phyloP scores from a whole-genome alignment of 2,113 vertebrate genomes.

The Oreochromis tanganicae region DNA sequence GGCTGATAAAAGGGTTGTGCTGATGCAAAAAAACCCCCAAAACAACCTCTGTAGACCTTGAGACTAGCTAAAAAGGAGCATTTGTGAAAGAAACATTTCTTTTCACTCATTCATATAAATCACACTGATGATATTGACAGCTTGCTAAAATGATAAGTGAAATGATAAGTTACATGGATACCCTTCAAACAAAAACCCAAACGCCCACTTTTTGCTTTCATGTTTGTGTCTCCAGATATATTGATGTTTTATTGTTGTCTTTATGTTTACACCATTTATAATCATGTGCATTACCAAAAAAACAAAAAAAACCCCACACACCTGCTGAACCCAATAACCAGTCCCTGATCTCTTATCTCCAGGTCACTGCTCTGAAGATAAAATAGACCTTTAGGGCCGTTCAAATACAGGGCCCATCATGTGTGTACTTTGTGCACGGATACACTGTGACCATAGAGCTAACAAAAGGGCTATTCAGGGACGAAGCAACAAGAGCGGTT shows the following conservation, averaged over 20 bases:
- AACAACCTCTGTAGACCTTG: not conserved
- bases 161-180: not conserved
- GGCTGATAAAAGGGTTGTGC: not conserved
- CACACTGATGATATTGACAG: not conserved
- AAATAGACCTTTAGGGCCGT: constrained; percentile 18
- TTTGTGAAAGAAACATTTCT: not conserved
- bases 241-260: not conserved
- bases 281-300: not conserved
- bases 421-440: constrained; percentile 20
- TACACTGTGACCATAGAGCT: not conserved
- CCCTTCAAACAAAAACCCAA: not conserved
- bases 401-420: constrained; percentile 32
- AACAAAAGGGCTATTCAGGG: constrained; percentile 30
- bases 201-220: not conserved
- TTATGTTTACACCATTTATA: not conserved
- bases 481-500: not conserved
- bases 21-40: not conserved
- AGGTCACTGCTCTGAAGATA: constrained; percentile 11
- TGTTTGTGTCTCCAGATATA: not conserved
- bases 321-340: not conserved
- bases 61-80: not conserved
- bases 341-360: constrained; percentile 33
- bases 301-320: not conserved
- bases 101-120: not conserved
- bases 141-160: not conserved